Evolutionary conservation across 2,113 vertebrate genomes (phyloP).

Genomic region (Fulica atra): DNA sequence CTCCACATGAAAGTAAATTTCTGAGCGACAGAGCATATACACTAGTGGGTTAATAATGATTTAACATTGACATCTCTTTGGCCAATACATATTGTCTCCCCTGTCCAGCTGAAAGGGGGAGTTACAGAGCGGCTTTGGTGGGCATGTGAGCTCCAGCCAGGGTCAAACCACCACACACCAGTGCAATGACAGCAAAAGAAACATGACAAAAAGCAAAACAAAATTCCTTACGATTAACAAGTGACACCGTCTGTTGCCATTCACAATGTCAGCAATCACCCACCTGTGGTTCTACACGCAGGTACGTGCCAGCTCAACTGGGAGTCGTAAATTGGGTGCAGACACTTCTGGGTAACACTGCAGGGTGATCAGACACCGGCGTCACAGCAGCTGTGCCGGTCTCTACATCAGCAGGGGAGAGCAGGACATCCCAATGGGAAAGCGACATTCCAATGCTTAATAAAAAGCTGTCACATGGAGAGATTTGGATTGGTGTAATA

Average conservation of each 20-base stretch:
- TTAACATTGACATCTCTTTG: background rate
- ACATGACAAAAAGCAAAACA: background rate
- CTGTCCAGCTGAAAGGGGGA: no score
- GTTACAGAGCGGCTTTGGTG: no score
- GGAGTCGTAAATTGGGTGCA: background rate
- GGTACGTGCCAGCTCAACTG: fast-evolving
- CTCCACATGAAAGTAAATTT: background rate
- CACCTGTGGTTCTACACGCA: background rate
- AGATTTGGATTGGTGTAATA: background rate
- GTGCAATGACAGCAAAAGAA: background rate
- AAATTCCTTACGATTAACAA: background rate
- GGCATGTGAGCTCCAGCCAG: no score
- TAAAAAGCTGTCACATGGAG: background rate
- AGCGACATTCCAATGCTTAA: background rate
- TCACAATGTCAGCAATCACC: background rate
- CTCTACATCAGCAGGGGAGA: background rate
- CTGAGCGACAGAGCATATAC: background rate
- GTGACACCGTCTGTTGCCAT: background rate
- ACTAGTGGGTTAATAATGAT: background rate
- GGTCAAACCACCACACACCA: no score
- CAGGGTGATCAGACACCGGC: background rate
- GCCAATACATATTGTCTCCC: no score
- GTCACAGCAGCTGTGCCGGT: background rate
- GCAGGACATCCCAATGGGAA: background rate
- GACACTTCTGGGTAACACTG: background rate